Evolutionary conservation across 2,113 vertebrate species (phyloP).

Genomic region (Cisticola juncidis): DNA sequence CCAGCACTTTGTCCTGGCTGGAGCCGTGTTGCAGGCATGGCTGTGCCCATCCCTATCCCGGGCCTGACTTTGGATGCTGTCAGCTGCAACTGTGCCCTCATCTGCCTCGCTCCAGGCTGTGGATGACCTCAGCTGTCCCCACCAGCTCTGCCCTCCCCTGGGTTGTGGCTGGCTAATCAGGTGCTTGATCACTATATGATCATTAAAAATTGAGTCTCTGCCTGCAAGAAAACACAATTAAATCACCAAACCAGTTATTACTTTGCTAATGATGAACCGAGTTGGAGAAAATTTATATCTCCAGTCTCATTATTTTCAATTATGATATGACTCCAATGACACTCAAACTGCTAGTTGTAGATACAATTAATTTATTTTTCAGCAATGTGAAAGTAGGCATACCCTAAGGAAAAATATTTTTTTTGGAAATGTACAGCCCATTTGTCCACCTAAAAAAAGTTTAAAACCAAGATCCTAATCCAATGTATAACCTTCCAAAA

Average conservation of each 20-base stretch:
- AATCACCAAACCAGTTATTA: not conserved
- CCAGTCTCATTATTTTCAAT: not conserved
- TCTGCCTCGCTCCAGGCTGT: not conserved
- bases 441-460: not conserved
- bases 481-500: not conserved
- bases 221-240: not conserved
- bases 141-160: not conserved
- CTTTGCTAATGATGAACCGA: not conserved
- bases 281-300: not conserved
- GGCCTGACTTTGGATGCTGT: too few relatives aligned
- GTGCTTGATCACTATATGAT: not conserved
- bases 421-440: not conserved
- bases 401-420: not conserved
- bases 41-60: not conserved
- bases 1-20: not conserved
- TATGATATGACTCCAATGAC: not conserved
- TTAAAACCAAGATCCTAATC: not conserved
- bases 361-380: not conserved
- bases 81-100: rapidly evolving
- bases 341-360: not conserved
- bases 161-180: not conserved
- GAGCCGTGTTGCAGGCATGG: rapidly evolving
- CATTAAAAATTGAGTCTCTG: not conserved
- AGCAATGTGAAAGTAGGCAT: not conserved
- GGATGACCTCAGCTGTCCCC: not conserved